These are phyloP conservation scores for Anas platyrhynchos DNA, from an alignment of 2,113 vertebrate genomes.

Conservation along the genomic window DNA sequence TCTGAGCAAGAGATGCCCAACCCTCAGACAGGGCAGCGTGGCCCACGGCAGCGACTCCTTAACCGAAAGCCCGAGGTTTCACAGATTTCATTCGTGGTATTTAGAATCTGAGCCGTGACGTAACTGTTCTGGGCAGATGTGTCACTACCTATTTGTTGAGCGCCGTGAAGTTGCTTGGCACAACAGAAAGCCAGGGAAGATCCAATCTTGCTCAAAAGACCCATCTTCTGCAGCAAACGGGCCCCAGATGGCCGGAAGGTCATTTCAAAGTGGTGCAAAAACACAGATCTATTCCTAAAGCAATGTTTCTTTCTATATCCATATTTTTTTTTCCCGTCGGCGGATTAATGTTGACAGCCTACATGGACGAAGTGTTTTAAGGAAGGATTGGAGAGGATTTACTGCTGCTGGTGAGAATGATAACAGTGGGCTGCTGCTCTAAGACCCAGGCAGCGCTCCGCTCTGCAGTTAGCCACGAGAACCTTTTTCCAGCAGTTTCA, in stretches of 20 bases:
- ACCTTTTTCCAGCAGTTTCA: neutral
- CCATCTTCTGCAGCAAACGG: neutral
- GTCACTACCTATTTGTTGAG: slow-evolving; percentile 25
- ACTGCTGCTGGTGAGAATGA: slow-evolving; percentile 63
- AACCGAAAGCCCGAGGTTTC: neutral
- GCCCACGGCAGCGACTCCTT: neutral
- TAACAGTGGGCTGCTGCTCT: slow-evolving; percentile 46
- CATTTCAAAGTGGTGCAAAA: slow-evolving; percentile 54
- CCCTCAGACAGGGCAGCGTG: neutral
- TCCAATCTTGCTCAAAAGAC: slow-evolving; percentile 22
- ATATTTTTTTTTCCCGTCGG: neutral
- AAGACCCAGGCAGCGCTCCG: slow-evolving; percentile 25
- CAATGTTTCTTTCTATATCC: slow-evolving; percentile 45
- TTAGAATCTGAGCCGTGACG: slow-evolving; percentile 29
- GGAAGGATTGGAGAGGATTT: slow-evolving; percentile 68
- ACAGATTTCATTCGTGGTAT: slow-evolving; percentile 12
- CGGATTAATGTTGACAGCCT: slow-evolving; percentile 67
- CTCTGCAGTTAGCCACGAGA: neutral
- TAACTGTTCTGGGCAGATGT: neutral
- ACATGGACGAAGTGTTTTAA: slow-evolving; percentile 67
- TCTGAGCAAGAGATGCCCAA: neutral
- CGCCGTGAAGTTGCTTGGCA: neutral
- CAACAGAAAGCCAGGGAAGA: neutral
- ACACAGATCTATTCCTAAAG: slow-evolving; percentile 47
- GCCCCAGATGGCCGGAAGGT: slow-evolving; percentile 20